Evolutionary conservation across 1,140 invertebrate genomes (phyloP).

Genomic region (Drosophila kurseongensis): DNA sequence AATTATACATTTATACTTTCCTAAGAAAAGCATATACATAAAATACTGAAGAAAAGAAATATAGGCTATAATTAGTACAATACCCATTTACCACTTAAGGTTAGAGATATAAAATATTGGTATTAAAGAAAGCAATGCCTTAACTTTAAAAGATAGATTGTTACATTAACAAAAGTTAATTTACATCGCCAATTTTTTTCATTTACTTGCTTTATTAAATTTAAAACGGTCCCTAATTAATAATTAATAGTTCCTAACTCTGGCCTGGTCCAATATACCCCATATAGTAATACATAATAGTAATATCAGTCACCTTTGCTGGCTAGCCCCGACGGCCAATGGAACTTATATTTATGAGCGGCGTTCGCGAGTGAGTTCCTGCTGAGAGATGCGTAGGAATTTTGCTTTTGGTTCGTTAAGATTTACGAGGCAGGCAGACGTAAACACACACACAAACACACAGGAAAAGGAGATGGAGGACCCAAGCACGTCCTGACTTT

Average conservation of each 20-base stretch:
- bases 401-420: conserved; percentile 79
- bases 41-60: no score
- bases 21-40: no score
- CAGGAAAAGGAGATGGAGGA: conserved; percentile 8
- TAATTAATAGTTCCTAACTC: no score
- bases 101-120: no score
- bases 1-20: no score
- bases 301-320: conserved; percentile 28
- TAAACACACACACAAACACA: conserved; percentile 24
- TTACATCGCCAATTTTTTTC: no score
- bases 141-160: no score
- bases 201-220: background rate
- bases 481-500: conserved; percentile 66
- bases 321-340: conserved; percentile 40
- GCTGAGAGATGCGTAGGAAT: conserved; percentile 74
- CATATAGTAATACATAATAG: background rate
- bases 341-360: conserved; percentile 78
- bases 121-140: no score
- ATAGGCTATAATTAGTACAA: no score
- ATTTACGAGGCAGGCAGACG: conserved; percentile 68
- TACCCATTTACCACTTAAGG: no score
- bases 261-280: conserved; percentile 7
- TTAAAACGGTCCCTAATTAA: background rate
- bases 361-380: conserved; percentile 58
- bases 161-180: no score